Percentiles rank a stretch among this genome's conserved stretches.
phyloP scores from a whole-genome alignment of 2,888 invertebrate species.

The Nemotelus nigrinus region DNA sequence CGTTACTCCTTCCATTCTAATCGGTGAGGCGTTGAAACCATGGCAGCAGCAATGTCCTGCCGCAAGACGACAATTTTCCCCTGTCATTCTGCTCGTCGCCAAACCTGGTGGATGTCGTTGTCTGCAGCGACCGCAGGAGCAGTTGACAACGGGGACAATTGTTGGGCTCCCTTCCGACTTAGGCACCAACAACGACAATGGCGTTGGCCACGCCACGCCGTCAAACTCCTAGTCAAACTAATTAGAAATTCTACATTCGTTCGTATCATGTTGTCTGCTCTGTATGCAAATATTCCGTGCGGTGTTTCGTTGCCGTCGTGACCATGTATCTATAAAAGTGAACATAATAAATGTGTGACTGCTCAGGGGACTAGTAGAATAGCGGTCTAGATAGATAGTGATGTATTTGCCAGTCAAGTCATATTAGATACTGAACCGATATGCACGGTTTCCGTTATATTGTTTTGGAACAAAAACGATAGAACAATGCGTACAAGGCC shows the following conservation, averaged over 20 bases:
- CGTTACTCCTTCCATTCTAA: neutral
- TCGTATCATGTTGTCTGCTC: constrained; percentile 40
- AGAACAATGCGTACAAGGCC: constrained; percentile 14
- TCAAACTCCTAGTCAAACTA: constrained; percentile 30
- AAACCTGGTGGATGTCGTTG: neutral
- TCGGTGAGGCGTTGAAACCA: neutral
- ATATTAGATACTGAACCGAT: constrained; percentile 15
- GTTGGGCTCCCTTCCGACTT: neutral
- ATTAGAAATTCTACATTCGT: constrained; percentile 52
- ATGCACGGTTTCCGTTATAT: constrained; percentile 2
- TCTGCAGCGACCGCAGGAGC: neutral
- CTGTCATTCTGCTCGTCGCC: neutral
- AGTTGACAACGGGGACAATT: neutral
- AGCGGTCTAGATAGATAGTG: constrained; percentile 32
- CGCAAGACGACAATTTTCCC: constrained; percentile 23
- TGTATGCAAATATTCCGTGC: constrained; percentile 45
- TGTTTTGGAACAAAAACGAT: neutral
- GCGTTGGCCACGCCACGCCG: neutral
- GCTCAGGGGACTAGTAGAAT: constrained; percentile 10
- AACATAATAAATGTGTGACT: constrained; percentile 28
- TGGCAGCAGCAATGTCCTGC: neutral
- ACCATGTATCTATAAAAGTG: constrained; percentile 44
- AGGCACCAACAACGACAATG: neutral
- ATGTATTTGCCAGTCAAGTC: constrained; percentile 12
- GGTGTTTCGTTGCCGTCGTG: constrained; percentile 18